Percentiles rank a stretch among this genome's conserved stretches.
phyloP scores from a whole-genome alignment of 1,140 invertebrate species.

The Heliconius hermathena region DNA sequence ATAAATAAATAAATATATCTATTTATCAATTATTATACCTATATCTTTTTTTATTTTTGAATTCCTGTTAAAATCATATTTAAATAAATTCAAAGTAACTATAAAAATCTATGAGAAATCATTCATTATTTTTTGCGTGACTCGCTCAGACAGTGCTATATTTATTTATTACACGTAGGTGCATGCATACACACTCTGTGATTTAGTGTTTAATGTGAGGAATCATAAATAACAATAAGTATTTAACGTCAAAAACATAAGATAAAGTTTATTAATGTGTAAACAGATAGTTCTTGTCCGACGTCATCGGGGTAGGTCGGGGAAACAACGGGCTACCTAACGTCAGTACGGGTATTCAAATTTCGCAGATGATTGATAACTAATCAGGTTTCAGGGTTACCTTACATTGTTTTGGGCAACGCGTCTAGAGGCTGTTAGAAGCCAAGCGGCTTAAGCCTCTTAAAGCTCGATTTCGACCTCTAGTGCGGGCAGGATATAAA shows the following conservation, averaged over 20 bases:
- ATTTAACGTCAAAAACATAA: slow-evolving; percentile 47
- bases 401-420: slow-evolving; percentile 56
- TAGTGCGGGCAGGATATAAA: slow-evolving; percentile 49
- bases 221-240: slow-evolving; percentile 54
- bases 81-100: neutral
- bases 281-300: slow-evolving; percentile 61
- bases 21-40: neutral
- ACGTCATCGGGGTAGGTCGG: slow-evolving; percentile 45
- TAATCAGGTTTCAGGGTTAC: slow-evolving; percentile 45
- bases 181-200: slow-evolving; percentile 5
- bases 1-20: neutral
- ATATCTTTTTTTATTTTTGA: neutral
- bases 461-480: slow-evolving; percentile 54
- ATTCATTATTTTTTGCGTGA: neutral
- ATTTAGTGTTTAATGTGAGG: slow-evolving; percentile 17
- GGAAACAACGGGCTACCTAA: slow-evolving; percentile 24
- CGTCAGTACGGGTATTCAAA: slow-evolving; percentile 55
- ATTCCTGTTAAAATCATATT: neutral
- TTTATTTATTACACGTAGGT: neutral
- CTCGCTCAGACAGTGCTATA: neutral
- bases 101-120: neutral
- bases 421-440: slow-evolving; percentile 48
- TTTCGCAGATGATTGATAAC: slow-evolving; percentile 58
- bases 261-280: slow-evolving; percentile 72
- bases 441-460: slow-evolving; percentile 50